These are phyloP conservation scores for Sesamia inferens DNA, from an alignment of 2,888 invertebrate genomes.

Conservation along the genomic window DNA sequence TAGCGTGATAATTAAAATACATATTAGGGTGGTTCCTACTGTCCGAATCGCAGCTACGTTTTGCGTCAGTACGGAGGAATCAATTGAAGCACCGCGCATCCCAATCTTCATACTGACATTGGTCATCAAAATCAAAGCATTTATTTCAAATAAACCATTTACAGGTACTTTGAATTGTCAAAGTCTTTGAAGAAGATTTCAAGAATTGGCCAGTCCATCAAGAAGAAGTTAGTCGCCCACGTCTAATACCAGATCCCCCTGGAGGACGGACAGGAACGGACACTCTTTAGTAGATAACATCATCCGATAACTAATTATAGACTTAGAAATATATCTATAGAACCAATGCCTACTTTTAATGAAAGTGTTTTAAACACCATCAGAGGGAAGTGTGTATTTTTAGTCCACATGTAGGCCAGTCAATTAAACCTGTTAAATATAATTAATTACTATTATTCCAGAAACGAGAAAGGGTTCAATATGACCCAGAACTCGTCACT, in stretches of 20 bases:
- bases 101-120: neutral
- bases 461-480: constrained; percentile 24
- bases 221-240: too few relatives aligned
- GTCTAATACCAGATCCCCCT: too few relatives aligned
- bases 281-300: neutral
- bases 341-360: neutral
- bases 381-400: neutral
- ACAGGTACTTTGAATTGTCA: too few relatives aligned
- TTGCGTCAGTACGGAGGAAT: neutral
- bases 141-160: too few relatives aligned
- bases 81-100: neutral
- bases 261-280: too few relatives aligned
- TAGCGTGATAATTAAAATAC: too few relatives aligned
- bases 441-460: constrained; percentile 22
- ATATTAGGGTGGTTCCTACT: neutral
- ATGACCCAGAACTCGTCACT: constrained; percentile 37
- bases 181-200: too few relatives aligned
- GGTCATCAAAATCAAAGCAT: neutral
- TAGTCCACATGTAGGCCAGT: constrained; percentile 1
- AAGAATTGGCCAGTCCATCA: too few relatives aligned
- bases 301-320: neutral
- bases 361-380: neutral
- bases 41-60: neutral
- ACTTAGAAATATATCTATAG: neutral
- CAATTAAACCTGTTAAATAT: constrained; percentile 10